phyloP scores from a whole-genome alignment of 1,140 invertebrate species.

The Catajapyx aquilonaris region DNA sequence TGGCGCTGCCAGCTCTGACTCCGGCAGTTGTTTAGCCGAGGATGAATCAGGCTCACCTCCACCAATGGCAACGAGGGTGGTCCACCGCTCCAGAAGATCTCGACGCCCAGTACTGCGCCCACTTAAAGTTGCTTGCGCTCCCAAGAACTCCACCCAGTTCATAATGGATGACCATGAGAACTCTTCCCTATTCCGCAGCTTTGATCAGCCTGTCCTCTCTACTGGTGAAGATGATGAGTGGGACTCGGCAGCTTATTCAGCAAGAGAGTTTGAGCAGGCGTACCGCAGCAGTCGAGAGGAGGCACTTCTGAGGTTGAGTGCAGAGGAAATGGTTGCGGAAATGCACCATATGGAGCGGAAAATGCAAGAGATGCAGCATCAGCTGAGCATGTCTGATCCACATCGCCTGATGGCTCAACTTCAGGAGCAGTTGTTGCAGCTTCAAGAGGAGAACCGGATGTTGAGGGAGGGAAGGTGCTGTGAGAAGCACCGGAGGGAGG shows the following conservation, averaged over 20 bases:
- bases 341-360: slow-evolving; percentile 11
- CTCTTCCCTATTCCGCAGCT: slow-evolving; percentile 12
- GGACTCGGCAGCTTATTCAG: slow-evolving; percentile 10
- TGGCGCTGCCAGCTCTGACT: too few relatives aligned
- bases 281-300: slow-evolving; percentile 13
- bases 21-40: not conserved
- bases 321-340: slow-evolving; percentile 11
- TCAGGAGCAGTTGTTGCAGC: slow-evolving; percentile 7
- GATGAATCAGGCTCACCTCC: too few relatives aligned
- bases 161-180: slow-evolving; percentile 18
- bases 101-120: slow-evolving; percentile 11
- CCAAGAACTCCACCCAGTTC: slow-evolving; percentile 18
- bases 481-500: too few relatives aligned
- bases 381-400: slow-evolving; percentile 6
- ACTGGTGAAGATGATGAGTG: slow-evolving; percentile 3
- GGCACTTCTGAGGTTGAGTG: slow-evolving; percentile 12
- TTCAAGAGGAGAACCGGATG: slow-evolving; percentile 9
- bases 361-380: slow-evolving; percentile 10
- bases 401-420: slow-evolving; percentile 6
- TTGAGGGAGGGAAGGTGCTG: too few relatives aligned
- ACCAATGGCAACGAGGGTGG: too few relatives aligned
- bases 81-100: not conserved
- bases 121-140: slow-evolving; percentile 15
- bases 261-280: slow-evolving; percentile 16
- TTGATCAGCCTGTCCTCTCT: slow-evolving; percentile 9